phyloP scores from a whole-genome alignment of 1,140 invertebrate genomes.

The Caenorhabditis remanei region DNA sequence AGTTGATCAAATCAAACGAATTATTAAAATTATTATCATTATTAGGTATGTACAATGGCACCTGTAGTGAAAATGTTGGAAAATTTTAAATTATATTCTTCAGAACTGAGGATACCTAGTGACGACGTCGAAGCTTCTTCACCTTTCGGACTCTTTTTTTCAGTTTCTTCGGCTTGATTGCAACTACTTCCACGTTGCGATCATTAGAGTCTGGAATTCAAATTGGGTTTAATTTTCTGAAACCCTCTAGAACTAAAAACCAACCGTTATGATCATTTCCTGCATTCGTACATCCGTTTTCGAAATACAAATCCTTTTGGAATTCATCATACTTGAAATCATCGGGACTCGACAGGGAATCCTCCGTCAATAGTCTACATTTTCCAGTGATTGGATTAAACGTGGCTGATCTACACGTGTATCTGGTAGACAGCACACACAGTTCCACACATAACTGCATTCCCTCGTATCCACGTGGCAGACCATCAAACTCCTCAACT shows the following conservation, averaged over 20 bases:
- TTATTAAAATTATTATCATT: not conserved
- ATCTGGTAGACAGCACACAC: slow-evolving; percentile 62
- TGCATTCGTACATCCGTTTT: slow-evolving; percentile 61
- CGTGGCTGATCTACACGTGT: slow-evolving; percentile 57
- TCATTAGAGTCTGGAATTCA: not conserved
- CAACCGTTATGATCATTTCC: not conserved
- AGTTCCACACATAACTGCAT: slow-evolving; percentile 65
- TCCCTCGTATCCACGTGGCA: slow-evolving; percentile 63
- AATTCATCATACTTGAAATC: slow-evolving; percentile 48
- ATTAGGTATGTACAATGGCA: slow-evolving; percentile 45
- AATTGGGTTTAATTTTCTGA: not conserved
- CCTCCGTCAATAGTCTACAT: slow-evolving; percentile 62
- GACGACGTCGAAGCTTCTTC: slow-evolving; percentile 20
- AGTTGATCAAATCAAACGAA: slow-evolving; percentile 31
- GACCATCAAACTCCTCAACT: slow-evolving; percentile 63
- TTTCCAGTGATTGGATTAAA: slow-evolving; percentile 53
- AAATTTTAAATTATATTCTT: not conserved
- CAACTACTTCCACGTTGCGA: not conserved
- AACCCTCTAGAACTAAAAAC: not conserved
- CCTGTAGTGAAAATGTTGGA: slow-evolving; percentile 16
- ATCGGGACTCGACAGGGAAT: slow-evolving; percentile 59
- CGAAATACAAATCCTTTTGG: slow-evolving; percentile 64
- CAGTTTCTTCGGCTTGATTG: slow-evolving; percentile 19
- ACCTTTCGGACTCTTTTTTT: slow-evolving; percentile 1
- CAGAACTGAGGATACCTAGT: not conserved